Percentiles rank a stretch among this genome's conserved stretches.
phyloP scores from a whole-genome alignment of 2,888 invertebrate species.

The Erynnis tages region DNA sequence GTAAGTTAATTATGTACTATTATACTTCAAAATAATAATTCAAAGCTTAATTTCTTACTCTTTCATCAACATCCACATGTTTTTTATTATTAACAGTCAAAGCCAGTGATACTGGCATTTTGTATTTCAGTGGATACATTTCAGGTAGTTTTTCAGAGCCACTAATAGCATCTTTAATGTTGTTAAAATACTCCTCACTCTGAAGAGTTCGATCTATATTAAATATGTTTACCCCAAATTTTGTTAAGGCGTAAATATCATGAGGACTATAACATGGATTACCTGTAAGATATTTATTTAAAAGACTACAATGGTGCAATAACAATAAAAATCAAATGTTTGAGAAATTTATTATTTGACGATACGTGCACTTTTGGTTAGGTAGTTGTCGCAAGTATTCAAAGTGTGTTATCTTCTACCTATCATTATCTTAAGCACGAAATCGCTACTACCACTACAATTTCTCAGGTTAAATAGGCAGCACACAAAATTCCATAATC shows the following conservation, averaged over 20 bases:
- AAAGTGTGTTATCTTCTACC: too few species aligned
- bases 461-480: too few species aligned
- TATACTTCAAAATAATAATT: too few species aligned
- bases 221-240: slow-evolving; percentile 43
- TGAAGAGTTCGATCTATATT: slow-evolving; percentile 42
- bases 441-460: too few species aligned
- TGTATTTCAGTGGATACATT: slow-evolving; percentile 30
- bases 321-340: too few species aligned
- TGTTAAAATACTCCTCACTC: slow-evolving; percentile 31
- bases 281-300: slow-evolving; percentile 12
- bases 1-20: too few species aligned
- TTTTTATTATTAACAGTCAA: slow-evolving; percentile 39
- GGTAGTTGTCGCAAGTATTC: too few species aligned
- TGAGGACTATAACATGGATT: slow-evolving; percentile 14
- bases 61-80: slow-evolving; percentile 36
- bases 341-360: too few species aligned
- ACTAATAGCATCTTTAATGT: slow-evolving; percentile 29
- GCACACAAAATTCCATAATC: too few species aligned
- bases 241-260: slow-evolving; percentile 27
- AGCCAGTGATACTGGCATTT: slow-evolving; percentile 38
- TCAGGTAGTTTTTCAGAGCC: slow-evolving; percentile 28
- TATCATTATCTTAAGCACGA: too few species aligned
- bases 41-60: slow-evolving; percentile 30
- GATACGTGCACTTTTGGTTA: too few species aligned
- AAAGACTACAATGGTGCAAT: too few species aligned